phyloP scores from a whole-genome alignment of 2,113 vertebrate genomes.

The Gadus macrocephalus region DNA sequence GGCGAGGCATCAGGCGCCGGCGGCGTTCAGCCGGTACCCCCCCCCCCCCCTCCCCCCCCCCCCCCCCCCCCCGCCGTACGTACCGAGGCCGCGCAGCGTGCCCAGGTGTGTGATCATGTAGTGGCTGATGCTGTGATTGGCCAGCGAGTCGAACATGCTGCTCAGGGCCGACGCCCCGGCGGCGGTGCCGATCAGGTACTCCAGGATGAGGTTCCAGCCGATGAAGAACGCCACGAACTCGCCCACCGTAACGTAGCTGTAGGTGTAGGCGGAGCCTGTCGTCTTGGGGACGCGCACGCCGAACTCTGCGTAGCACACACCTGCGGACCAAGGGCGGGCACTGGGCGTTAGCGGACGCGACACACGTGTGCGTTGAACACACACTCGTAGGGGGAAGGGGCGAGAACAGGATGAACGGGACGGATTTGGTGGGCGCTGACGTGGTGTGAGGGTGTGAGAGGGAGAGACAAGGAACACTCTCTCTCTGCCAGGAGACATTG shows the following conservation, averaged over 20 bases:
- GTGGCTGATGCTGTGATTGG: conserved; percentile 93
- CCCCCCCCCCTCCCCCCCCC: not conserved
- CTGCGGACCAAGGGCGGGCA: conserved; percentile 52
- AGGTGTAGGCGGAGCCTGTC: conserved; percentile 95
- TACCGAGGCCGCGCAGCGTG: conserved; percentile 87
- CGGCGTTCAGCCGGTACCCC: too few relatives aligned
- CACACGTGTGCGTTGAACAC: not conserved
- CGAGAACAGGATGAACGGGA: too few relatives aligned
- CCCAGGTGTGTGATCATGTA: conserved; percentile 91
- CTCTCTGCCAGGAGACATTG: not conserved
- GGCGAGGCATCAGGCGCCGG: too few relatives aligned
- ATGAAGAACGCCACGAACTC: conserved; percentile 98
- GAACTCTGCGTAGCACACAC: conserved; percentile 96
- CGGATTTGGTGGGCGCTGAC: too few relatives aligned
- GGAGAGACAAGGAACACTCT: not conserved
- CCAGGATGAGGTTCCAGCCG: conserved; percentile 96
- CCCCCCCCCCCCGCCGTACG: conserved; percentile 19
- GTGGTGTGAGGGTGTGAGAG: not conserved
- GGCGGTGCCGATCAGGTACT: conserved; percentile 96
- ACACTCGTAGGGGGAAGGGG: not conserved
- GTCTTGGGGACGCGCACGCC: conserved; percentile 95
- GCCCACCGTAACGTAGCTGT: conserved; percentile 97
- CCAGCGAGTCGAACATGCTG: conserved; percentile 97
- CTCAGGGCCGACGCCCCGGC: conserved; percentile 92
- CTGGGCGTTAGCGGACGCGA: not conserved